These are phyloP conservation scores for Syndactyla subalaris DNA, from an alignment of 2,797 vertebrate species.

Conservation along the genomic window DNA sequence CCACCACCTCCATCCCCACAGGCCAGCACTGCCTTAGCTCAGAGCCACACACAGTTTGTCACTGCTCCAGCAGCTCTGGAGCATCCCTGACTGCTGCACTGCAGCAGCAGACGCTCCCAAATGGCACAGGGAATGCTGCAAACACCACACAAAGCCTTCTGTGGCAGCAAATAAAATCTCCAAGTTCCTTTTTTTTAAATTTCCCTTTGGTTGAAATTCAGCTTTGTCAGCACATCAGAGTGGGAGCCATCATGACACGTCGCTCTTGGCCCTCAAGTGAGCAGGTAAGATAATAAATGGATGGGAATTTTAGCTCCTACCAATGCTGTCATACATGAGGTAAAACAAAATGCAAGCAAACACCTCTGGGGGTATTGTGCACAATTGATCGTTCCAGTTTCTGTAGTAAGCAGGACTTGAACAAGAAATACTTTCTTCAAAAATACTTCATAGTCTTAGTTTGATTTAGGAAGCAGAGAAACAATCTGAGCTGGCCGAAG, in stretches of 20 bases:
- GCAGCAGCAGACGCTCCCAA: conserved; percentile 6
- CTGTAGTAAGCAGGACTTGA: background rate
- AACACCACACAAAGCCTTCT: background rate
- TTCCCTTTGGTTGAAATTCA: background rate
- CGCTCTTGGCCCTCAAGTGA: background rate
- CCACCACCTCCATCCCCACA: background rate
- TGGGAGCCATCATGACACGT: background rate
- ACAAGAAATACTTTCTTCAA: background rate
- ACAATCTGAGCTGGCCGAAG: background rate
- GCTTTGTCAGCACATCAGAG: background rate
- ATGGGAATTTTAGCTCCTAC: background rate
- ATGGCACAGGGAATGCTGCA: background rate
- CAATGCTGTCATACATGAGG: background rate
- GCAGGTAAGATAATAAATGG: background rate
- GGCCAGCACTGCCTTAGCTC: background rate
- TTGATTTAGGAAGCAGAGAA: background rate
- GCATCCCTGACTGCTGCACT: conserved; percentile 30
- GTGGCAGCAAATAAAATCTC: background rate
- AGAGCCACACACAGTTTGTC: background rate
- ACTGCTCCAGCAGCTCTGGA: background rate
- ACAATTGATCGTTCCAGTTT: background rate
- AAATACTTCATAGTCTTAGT: background rate
- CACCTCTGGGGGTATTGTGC: background rate
- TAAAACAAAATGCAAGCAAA: background rate
- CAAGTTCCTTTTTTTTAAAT: background rate